These are phyloP conservation scores for Diplosoma virens DNA, from an alignment of 23 tunicate genomes.

Conservation along the genomic window DNA sequence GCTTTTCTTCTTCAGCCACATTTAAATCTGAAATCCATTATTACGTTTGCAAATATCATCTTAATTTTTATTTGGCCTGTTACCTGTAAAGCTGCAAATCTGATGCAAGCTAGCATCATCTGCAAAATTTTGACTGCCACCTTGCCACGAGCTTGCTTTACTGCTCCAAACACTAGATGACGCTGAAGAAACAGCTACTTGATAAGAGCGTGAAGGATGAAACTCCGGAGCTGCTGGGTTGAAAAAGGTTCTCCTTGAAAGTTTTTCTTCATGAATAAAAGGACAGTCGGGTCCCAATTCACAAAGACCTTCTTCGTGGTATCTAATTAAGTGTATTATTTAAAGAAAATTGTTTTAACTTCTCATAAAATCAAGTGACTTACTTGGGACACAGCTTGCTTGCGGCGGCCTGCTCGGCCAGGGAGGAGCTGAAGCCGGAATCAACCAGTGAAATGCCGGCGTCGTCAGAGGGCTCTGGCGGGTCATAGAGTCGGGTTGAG, in stretches of 20 bases:
- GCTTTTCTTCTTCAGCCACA: too few relatives aligned
- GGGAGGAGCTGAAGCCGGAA: constrained; percentile 44
- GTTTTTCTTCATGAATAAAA: constrained; percentile 38
- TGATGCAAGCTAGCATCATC: too few relatives aligned
- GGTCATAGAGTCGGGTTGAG: constrained; percentile 2
- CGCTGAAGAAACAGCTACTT: background rate
- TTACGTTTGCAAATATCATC: too few relatives aligned
- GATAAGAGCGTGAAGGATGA: constrained; percentile 3
- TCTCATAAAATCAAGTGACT: too few relatives aligned
- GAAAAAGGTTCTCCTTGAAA: background rate
- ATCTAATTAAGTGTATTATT: constrained; percentile 19
- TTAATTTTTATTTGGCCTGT: too few relatives aligned
- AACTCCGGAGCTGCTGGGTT: constrained; percentile 43
- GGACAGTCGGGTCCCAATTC: constrained; percentile 58
- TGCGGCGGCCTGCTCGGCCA: constrained; percentile 12
- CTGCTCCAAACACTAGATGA: background rate
- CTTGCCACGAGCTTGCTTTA: background rate
- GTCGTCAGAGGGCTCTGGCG: background rate
- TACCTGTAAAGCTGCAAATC: too few relatives aligned
- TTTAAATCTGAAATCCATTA: too few relatives aligned
- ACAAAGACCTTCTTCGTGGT: constrained; percentile 58
- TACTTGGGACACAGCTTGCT: constrained; percentile 52
- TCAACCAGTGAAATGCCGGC: constrained; percentile 16
- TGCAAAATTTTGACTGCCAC: too few relatives aligned
- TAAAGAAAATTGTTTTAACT: too few relatives aligned